Evolutionary conservation across 2,797 vertebrate genomes (phyloP).

Genomic region (Carduelis carduelis): DNA sequence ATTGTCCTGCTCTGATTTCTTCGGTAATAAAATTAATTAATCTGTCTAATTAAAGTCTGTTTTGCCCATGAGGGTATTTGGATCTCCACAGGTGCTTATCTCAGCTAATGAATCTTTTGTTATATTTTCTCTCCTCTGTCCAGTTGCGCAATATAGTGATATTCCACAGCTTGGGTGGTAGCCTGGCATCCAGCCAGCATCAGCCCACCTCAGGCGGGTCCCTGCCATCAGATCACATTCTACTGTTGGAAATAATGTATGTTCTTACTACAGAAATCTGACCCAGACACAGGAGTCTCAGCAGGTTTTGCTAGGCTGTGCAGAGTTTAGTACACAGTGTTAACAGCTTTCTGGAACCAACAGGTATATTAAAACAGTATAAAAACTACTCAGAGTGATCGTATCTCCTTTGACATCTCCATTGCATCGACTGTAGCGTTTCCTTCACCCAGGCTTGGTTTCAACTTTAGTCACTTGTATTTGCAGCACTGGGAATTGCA

Average conservation of each 20-base stretch:
- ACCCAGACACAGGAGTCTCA: not conserved
- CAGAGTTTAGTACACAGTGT: not conserved
- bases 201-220: not conserved
- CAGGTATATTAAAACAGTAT: not conserved
- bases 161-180: not conserved
- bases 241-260: not conserved
- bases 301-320: not conserved
- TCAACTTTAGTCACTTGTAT: not conserved
- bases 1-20: not conserved
- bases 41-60: not conserved
- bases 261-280: not conserved
- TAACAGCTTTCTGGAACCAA: not conserved
- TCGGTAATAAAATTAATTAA: not conserved
- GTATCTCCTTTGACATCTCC: not conserved
- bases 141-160: not conserved
- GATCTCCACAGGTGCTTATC: not conserved
- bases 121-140: not conserved
- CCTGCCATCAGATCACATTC: not conserved
- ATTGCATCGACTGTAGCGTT: rapidly evolving
- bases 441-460: not conserved
- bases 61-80: not conserved
- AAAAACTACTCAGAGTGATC: not conserved
- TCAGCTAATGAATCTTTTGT: not conserved
- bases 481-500: not conserved
- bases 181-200: not conserved